Percentiles rank a stretch among this genome's conserved stretches.
Evolutionary conservation across 2,888 invertebrate species (phyloP).

Genomic region (Gandaritis pyraliata): DNA sequence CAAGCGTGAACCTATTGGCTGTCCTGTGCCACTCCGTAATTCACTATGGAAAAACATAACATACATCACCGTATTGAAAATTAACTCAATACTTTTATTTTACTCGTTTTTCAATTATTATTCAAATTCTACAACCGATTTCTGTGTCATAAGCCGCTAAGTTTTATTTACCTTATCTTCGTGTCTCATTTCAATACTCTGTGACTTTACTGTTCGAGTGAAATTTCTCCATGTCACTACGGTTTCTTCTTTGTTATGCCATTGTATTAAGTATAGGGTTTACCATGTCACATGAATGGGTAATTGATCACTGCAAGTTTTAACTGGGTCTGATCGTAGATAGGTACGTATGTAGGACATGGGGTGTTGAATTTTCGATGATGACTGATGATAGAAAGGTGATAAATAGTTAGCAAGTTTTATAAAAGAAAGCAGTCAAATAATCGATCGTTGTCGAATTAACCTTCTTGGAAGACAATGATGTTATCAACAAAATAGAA

Average conservation of each 20-base stretch:
- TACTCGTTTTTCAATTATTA: too few species aligned
- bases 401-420: slow-evolving; percentile 16
- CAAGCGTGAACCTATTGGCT: slow-evolving; percentile 4
- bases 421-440: slow-evolving; percentile 20
- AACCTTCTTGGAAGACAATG: slow-evolving; percentile 14
- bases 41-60: not conserved
- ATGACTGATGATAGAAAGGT: slow-evolving; percentile 26
- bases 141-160: too few species aligned
- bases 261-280: slow-evolving; percentile 41
- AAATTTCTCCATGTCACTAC: slow-evolving; percentile 5
- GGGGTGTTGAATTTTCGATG: slow-evolving; percentile 21
- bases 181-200: not conserved
- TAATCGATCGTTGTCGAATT: not conserved
- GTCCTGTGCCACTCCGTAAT: slow-evolving; percentile 16
- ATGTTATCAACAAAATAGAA: not conserved
- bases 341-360: slow-evolving; percentile 48
- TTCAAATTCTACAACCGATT: too few species aligned
- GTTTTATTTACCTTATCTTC: too few species aligned
- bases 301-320: slow-evolving; percentile 54
- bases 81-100: too few species aligned
- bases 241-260: slow-evolving; percentile 32
- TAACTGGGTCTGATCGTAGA: slow-evolving; percentile 44
- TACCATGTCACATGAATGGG: slow-evolving; percentile 53
- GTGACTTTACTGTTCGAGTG: not conserved
- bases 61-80: too few species aligned